Percentiles rank a stretch among this genome's conserved stretches.
These are phyloP conservation scores for Meteorus colon DNA, from an alignment of 2,888 invertebrate genomes.

Conservation along the genomic window DNA sequence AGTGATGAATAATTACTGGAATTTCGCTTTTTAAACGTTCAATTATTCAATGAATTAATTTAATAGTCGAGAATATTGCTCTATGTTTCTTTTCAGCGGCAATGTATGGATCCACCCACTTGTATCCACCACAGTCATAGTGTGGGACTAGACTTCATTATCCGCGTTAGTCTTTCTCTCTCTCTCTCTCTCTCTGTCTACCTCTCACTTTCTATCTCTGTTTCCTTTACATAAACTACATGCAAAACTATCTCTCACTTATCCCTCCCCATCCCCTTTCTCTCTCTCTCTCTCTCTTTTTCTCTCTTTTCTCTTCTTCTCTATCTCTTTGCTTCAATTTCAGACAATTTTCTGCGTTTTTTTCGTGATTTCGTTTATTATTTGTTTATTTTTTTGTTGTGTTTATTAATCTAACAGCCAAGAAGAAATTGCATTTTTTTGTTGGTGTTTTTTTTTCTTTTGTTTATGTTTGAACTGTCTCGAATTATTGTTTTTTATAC, in stretches of 20 bases:
- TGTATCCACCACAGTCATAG: slow-evolving; percentile 68
- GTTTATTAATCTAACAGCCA: slow-evolving; percentile 11
- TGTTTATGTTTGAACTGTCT: background rate
- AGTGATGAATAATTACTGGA: background rate
- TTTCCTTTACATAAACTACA: slow-evolving; percentile 16
- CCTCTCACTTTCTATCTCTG: slow-evolving; percentile 32
- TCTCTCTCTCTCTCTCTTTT: slow-evolving; percentile 34
- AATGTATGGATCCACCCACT: slow-evolving; percentile 69
- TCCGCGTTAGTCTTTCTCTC: slow-evolving; percentile 64
- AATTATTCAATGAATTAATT: background rate
- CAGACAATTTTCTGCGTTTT: slow-evolving; percentile 25
- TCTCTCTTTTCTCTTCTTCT: background rate
- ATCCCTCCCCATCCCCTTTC: slow-evolving; percentile 27
- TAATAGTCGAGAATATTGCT: slow-evolving; percentile 49
- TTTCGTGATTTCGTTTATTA: slow-evolving; percentile 10
- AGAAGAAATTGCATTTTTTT: background rate
- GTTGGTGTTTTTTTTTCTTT: background rate
- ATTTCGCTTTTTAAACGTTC: background rate
- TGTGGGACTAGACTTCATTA: slow-evolving; percentile 51
- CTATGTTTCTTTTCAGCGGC: slow-evolving; percentile 70
- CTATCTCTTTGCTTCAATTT: background rate
- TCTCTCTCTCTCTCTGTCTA: slow-evolving; percentile 33
- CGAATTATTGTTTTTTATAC: background rate
- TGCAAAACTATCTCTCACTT: background rate
- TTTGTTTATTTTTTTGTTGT: slow-evolving; percentile 1